These are phyloP conservation scores for Donacobius atricapilla DNA, from an alignment of 2,113 vertebrate species.

Conservation along the genomic window DNA sequence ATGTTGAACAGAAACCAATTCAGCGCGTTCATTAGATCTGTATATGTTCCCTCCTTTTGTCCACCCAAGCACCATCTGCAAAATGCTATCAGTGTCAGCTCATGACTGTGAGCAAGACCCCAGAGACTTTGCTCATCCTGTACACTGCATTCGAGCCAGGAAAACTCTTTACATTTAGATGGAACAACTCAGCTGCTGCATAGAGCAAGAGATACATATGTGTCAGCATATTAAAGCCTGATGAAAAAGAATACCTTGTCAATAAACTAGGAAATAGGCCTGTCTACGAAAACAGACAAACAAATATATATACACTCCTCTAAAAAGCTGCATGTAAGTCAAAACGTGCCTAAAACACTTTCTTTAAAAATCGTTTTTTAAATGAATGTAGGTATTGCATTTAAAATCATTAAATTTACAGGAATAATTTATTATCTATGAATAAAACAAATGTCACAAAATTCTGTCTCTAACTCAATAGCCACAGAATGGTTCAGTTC, in stretches of 20 bases:
- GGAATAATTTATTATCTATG: background rate
- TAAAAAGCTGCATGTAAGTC: background rate
- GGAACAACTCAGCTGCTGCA: constrained; percentile 44
- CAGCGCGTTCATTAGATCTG: constrained; percentile 70
- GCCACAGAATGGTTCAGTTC: background rate
- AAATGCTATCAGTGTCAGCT: constrained; percentile 77
- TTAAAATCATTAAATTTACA: background rate
- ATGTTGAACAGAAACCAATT: constrained; percentile 73
- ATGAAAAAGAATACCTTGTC: constrained; percentile 50
- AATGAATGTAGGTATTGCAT: background rate
- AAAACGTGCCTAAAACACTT: background rate
- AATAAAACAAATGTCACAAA: background rate
- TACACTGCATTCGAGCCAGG: constrained; percentile 65
- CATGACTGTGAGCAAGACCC: constrained; percentile 69
- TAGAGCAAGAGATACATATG: background rate
- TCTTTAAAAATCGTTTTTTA: background rate
- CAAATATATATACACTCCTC: background rate
- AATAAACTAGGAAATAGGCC: constrained; percentile 30
- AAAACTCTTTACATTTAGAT: constrained; percentile 54
- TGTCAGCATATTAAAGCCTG: constrained; percentile 48
- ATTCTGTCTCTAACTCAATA: background rate
- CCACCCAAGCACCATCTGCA: constrained; percentile 75
- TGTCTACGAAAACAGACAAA: constrained; percentile 26
- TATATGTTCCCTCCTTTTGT: constrained; percentile 70
- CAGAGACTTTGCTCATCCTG: constrained; percentile 52